Percentiles rank a stretch among this genome's conserved stretches.
Evolutionary conservation across 2,797 vertebrate genomes (phyloP).

Genomic region (Fistularia tabacaria): DNA sequence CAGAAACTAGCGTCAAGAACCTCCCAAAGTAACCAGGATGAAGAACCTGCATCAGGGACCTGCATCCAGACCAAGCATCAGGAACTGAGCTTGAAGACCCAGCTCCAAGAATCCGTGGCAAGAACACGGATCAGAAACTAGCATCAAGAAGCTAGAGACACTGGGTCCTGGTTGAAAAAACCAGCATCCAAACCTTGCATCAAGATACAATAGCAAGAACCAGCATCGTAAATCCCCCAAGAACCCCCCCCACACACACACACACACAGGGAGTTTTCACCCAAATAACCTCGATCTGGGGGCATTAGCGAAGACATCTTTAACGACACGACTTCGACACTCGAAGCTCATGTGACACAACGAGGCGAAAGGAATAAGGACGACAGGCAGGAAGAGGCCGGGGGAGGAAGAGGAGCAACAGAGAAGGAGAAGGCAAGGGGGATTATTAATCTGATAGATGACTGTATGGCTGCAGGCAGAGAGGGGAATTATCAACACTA

Average conservation of each 20-base stretch:
- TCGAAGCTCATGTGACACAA: conserved; percentile 64
- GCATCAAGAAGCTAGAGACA: too few species aligned
- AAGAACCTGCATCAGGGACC: too few species aligned
- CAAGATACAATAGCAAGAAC: conserved; percentile 27
- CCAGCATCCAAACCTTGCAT: too few species aligned
- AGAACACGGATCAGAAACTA: too few species aligned
- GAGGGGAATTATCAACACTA: conserved; percentile 77
- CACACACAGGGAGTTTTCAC: conserved; percentile 60
- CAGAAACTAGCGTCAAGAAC: too few species aligned
- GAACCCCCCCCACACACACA: conserved; percentile 1
- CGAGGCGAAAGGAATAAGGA: conserved; percentile 8
- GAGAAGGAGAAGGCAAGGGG: conserved; percentile 47
- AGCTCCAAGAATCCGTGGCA: too few species aligned
- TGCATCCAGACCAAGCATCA: too few species aligned
- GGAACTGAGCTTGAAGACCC: too few species aligned
- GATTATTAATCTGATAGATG: conserved; percentile 80
- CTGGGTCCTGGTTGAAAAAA: too few species aligned
- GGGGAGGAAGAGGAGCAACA: conserved; percentile 10
- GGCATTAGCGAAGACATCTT: conserved; percentile 64
- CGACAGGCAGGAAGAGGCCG: conserved; percentile 35
- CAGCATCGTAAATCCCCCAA: neutral
- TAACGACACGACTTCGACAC: conserved; percentile 68
- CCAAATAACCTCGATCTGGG: conserved; percentile 61
- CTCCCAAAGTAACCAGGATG: too few species aligned
- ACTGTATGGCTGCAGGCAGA: conserved; percentile 74